Base-by-base conservation (phyloP, 1,140 invertebrate species). In the Oryctes rhinoceros region DNA sequence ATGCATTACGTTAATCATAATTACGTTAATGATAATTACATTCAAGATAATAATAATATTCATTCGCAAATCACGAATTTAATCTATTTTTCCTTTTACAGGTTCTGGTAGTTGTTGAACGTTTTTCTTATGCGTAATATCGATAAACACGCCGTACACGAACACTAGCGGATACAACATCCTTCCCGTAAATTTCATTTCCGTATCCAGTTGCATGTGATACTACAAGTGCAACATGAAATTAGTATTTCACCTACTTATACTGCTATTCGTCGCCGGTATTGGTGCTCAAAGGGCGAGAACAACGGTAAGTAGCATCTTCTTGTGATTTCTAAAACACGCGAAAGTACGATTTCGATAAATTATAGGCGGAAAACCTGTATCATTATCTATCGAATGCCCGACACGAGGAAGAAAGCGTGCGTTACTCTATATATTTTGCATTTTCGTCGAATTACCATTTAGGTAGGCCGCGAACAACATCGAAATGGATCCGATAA, bases 241-340 rank as follows among this genome's bases (percentile, higher is more conserved):
- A n/a, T 59, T 59, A 59, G 13, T 59, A 18, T 59, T 59, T 15
- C 15, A 59, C 15, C 53, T 59, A 18, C 15, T 59, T 18, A 18
- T 59, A 7, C 15, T 59, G 15, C 15, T n/a, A 18, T 59, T 59
- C 53, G 53, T 59, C 53, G 53, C 53, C 18, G 53, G 53, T 59
- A 59, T 59, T 59, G 53, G 53, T 59, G 53, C 53, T 59, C 53
- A 59, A 59, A 59, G 53, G 53, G 53, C 53, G 53, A 59, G 53
- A 18, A 59, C 53, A 18, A n/a, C 53, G 53, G 53, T 59, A 59
- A 59, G 53, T 59, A 59, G n/a, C 53, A 59, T 59, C 53, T n/a
- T n/a, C 53, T 2, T 59, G 18, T 59, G 18, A 59, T 59, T 59
- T 59, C 53, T 59, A 15, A 59, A 59, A 18, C n/a, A 59, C 53